Evolutionary conservation across 2,113 vertebrate genomes (phyloP), one percentile per base, ranked within the genome.

Genomic region (Bubo scandiacus): DNA sequence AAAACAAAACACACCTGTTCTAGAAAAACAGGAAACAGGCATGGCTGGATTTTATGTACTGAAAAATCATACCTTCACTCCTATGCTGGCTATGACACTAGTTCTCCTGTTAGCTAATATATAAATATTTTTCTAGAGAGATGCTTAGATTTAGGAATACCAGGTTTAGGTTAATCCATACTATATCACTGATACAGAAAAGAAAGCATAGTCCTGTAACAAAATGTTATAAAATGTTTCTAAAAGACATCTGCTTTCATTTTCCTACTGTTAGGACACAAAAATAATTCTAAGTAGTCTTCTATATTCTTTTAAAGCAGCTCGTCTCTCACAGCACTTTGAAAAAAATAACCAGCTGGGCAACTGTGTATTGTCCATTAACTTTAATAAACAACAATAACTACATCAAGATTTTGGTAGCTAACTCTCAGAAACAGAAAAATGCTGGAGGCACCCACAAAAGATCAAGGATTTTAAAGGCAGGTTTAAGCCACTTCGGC

Each of bases 151-250:
- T 82, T 75, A 59, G 34, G 42, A 87, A 90, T 10, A 10, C 5
- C 45, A 40, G 16, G 38, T 49, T 90, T 57, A 77, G 25, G 26
- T 51, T 51, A 88, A 19, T 58, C n/a, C 0, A 0, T 61, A 21
- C 45, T 45, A 17, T 15, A 68, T 38, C 40, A 57, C 7, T 26
- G n/a, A 58, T 17, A 52, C 7, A 58, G n/a, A 70, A 88, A 26
- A 58, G 19, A 74, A 88, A 51, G 20, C 15, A 10, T 11, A 65
- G 49, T 65, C 30, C 62, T 88, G 4, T 5, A 42, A 20, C 2
- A 74, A 79, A 93, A 88, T 15, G 70, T 80, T 90, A 83, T 7
- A 23, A 26, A 73, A 58, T 10, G 66, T 54, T 96, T 93, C 47
- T 77, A 74, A 62, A 82, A 42, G 58, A 19, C 2, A n/a, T 15